Conservation (phyloP, 1,140 invertebrate species). For the Phocides pigmalion region DNA sequence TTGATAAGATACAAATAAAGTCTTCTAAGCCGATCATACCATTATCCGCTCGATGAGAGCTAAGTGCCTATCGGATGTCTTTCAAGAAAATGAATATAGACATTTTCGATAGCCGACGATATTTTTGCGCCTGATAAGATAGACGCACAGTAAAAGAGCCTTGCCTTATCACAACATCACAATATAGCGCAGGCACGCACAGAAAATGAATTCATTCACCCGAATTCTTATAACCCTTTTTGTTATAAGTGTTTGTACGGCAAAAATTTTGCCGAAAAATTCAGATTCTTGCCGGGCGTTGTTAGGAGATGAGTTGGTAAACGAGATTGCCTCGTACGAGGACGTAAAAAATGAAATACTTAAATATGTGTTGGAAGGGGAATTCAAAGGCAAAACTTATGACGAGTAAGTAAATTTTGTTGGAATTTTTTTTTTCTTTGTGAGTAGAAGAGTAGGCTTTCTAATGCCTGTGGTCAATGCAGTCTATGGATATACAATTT, state of each 20-base stretch:
- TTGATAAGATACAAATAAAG: conserved; percentile 43
- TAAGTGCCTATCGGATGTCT: conserved; percentile 39
- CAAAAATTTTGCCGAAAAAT: conserved; percentile 51
- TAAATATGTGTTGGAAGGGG: conserved; percentile 50
- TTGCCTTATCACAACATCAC: conserved; percentile 44
- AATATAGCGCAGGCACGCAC: conserved; percentile 39
- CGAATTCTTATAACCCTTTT: conserved; percentile 49
- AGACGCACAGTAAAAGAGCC: conserved; percentile 47
- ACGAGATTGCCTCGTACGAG: conserved; percentile 50
- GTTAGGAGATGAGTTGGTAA: conserved; percentile 50
- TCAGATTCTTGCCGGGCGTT: conserved; percentile 41
- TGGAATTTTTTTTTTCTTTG: no score
- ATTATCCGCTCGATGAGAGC: conserved; percentile 32
- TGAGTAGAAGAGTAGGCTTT: no score
- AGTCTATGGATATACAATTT: no score
- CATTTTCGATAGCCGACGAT: conserved; percentile 41
- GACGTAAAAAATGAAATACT: conserved; percentile 51
- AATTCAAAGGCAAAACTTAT: conserved; percentile 53
- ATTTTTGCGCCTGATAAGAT: conserved; percentile 52
- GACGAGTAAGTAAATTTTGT: conserved; percentile 48
- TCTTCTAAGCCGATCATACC: conserved; percentile 23
- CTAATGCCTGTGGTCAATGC: no score
- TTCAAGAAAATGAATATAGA: conserved; percentile 36
- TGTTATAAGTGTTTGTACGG: conserved; percentile 48
- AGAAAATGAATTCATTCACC: conserved; percentile 52